Conservation (phyloP, 2,888 invertebrate genomes). For the Arctia plantaginis region DNA sequence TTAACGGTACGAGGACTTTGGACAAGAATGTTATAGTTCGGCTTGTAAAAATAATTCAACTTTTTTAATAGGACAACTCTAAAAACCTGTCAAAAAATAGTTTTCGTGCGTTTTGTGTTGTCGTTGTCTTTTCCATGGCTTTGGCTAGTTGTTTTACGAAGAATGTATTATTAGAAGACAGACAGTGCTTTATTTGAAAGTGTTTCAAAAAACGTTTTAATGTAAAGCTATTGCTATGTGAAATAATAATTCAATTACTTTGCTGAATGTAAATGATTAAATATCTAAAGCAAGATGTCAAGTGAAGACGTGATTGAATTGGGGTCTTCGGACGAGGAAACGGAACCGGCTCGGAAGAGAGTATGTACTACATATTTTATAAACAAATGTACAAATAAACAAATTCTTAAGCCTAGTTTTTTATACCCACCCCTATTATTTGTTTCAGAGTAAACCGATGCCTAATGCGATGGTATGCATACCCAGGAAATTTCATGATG, state of each 20-base stretch:
- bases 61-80: not conserved
- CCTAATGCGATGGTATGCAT: slow-evolving; percentile 81
- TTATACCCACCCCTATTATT: slow-evolving; percentile 1
- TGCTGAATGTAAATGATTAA: slow-evolving; percentile 4
- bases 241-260: not conserved
- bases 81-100: not conserved
- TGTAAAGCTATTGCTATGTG: slow-evolving; percentile 5
- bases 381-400: not conserved
- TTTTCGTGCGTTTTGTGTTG: not conserved
- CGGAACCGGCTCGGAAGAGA: slow-evolving; percentile 75
- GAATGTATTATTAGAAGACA: slow-evolving; percentile 4
- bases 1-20: not conserved
- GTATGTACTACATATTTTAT: slow-evolving; percentile 49
- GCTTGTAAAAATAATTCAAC: not conserved
- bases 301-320: slow-evolving; percentile 80
- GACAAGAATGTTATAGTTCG: not conserved
- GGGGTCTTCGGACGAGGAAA: slow-evolving; percentile 81
- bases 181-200: not conserved
- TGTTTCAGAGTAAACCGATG: slow-evolving; percentile 70
- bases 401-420: not conserved
- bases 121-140: slow-evolving; percentile 21
- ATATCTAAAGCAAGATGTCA: slow-evolving; percentile 63
- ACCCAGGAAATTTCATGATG: slow-evolving; percentile 65
- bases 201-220: not conserved
- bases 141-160: not conserved